Conservation (phyloP, 2,113 vertebrate genomes). For the Leuciscus idus region DNA sequence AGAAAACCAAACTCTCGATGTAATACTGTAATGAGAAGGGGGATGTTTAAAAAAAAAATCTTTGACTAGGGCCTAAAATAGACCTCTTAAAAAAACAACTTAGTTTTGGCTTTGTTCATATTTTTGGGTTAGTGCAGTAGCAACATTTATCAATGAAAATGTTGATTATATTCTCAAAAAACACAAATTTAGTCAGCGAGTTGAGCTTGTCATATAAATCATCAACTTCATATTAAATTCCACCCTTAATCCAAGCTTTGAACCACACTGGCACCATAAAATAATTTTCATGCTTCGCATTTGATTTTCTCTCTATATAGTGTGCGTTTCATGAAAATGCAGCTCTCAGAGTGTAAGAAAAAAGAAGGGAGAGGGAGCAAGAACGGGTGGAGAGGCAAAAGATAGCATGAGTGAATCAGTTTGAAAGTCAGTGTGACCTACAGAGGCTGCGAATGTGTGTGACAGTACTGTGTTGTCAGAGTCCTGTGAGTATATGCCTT, state of each 20-base stretch:
- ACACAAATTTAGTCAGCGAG: slow-evolving; percentile 16
- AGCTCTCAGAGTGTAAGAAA: slow-evolving; percentile 37
- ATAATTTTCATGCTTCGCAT: slow-evolving; percentile 42
- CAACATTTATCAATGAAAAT: slow-evolving; percentile 26
- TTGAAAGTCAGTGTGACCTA: slow-evolving; percentile 47
- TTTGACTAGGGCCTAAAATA: slow-evolving; percentile 20
- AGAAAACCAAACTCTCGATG: slow-evolving; percentile 21
- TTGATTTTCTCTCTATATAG: slow-evolving; percentile 30
- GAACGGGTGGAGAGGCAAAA: slow-evolving; percentile 44
- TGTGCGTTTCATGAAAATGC: slow-evolving; percentile 33
- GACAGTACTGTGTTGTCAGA: slow-evolving; percentile 22
- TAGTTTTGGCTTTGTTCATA: slow-evolving; percentile 6
- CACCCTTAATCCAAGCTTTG: slow-evolving; percentile 49
- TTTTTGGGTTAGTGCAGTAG: slow-evolving; percentile 10
- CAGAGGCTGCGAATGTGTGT: slow-evolving; percentile 30
- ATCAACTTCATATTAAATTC: slow-evolving; percentile 38
- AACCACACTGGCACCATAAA: slow-evolving; percentile 38
- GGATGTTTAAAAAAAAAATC: neutral
- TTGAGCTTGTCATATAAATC: slow-evolving; percentile 43
- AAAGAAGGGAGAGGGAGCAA: slow-evolving; percentile 41
- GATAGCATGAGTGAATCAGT: slow-evolving; percentile 47
- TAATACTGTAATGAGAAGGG: slow-evolving; percentile 10
- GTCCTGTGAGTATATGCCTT: slow-evolving; percentile 18
- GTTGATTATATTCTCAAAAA: slow-evolving; percentile 15
- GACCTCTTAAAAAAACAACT: slow-evolving; percentile 11